Conservation (phyloP, 2,888 invertebrate species). For the Blastobasis lacticolella region DNA sequence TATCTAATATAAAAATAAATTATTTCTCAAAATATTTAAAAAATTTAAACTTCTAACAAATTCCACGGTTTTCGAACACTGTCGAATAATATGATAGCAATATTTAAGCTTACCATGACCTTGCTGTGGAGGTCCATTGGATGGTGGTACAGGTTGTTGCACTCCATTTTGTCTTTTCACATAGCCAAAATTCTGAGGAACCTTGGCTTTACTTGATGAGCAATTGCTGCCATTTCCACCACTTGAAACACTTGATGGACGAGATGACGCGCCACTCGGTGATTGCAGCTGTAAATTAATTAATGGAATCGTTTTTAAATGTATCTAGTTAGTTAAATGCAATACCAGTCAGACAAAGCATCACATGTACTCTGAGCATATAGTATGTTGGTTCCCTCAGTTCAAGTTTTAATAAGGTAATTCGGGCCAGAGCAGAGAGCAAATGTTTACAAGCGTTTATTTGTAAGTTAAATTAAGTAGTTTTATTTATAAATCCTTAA, state of each 20-base stretch:
- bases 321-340: too few relatives aligned
- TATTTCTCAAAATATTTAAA: too few relatives aligned
- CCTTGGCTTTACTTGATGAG: constrained; percentile 79
- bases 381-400: not conserved
- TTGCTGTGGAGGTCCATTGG: constrained; percentile 57
- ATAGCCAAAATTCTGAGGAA: constrained; percentile 89
- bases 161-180: constrained; percentile 83
- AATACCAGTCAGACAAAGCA: not conserved
- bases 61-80: too few relatives aligned
- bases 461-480: too few relatives aligned
- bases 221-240: constrained; percentile 72
- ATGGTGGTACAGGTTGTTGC: constrained; percentile 58
- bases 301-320: too few relatives aligned
- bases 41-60: too few relatives aligned
- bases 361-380: not conserved
- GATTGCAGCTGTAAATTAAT: constrained; percentile 57
- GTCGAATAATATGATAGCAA: too few relatives aligned
- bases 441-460: too few relatives aligned
- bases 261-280: constrained; percentile 60
- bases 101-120: constrained; percentile 26
- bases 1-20: too few relatives aligned
- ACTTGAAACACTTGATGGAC: constrained; percentile 61
- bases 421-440: too few relatives aligned
- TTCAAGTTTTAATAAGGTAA: too few relatives aligned
- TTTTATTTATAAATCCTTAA: too few relatives aligned